Base-by-base conservation (phyloP, 2,113 vertebrate species). In the Nothoprocta pentlandii region DNA sequence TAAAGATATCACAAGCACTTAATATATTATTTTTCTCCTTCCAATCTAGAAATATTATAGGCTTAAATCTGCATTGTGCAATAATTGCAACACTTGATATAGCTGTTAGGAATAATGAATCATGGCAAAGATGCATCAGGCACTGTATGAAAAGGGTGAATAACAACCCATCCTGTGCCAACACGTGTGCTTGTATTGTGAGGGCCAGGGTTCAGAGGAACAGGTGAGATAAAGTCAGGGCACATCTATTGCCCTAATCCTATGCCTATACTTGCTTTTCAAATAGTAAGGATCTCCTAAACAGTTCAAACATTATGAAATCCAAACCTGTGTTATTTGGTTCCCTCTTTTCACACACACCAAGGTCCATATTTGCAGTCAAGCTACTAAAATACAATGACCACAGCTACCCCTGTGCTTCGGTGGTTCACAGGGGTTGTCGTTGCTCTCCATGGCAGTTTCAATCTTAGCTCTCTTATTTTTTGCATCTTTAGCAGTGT, bases 1-100 rank as follows among this genome's bases (percentile, higher is more conserved):
- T 97, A 97, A 98, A 97, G 95, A 96, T 97, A 97, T 96, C 92
- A 96, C 34, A 90, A 97, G 80, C 91, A 93, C 93, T 95, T 97
- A 92, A 97, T 95, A 92, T 79, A 92, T 92, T 96, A 94, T 94
- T 94, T 97, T 96, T 95, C 73, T 91, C 58, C 87, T 89, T 96
- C 95, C 62, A 92, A 80, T 96, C 97, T 94, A 84, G 73, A 83
- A 94, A 91, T 92, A 92, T 92, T 94, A 92, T 63, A 96, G 92
- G 77, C 61, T 94, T 97, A 94, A 96, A 95, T 95, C 51, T 82
- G 56, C 84, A 87, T 94, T 68, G 56, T 86, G 56, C 64, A 68
- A 59, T 92, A 96, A 97, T 97, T 97, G 87, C 84, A 96, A 94
- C 86, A 92, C 47, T 91, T 89, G 92, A 95, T 94, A 97, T 91